Evolutionary conservation across 2,113 vertebrate genomes (phyloP).

Genomic region (Heterotilapia buettikoferi): DNA sequence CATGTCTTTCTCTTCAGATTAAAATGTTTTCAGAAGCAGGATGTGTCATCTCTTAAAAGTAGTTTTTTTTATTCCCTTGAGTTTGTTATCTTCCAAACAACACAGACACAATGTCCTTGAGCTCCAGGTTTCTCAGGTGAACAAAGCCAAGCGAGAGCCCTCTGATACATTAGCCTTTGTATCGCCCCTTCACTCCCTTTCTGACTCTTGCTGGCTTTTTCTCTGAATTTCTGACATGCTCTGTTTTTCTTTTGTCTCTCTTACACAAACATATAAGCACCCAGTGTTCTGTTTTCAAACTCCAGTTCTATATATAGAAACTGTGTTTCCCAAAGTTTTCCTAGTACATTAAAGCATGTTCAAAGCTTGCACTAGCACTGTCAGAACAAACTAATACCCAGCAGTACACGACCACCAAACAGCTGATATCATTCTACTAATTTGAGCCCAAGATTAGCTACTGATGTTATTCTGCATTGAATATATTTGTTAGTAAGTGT

Average conservation of each 20-base stretch:
- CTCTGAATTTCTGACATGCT: background rate
- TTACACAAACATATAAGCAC: background rate
- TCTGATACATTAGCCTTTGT: slow-evolving; percentile 43
- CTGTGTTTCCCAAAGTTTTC: slow-evolving; percentile 2
- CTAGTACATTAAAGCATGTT: background rate
- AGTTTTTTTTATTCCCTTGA: background rate
- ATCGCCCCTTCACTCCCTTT: background rate
- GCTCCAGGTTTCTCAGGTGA: slow-evolving; percentile 31
- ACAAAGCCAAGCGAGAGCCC: slow-evolving; percentile 19
- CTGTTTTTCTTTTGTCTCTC: background rate
- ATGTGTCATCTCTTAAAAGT: slow-evolving; percentile 24
- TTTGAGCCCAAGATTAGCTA: background rate
- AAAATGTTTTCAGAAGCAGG: background rate
- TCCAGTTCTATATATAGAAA: slow-evolving; percentile 23
- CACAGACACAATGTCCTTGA: slow-evolving; percentile 40
- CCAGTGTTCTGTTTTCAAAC: background rate
- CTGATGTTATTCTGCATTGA: background rate
- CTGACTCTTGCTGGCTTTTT: background rate
- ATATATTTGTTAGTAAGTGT: background rate
- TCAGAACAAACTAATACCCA: background rate
- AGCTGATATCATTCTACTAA: background rate
- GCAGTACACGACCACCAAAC: background rate
- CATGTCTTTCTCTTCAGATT: slow-evolving; percentile 4
- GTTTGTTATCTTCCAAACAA: slow-evolving; percentile 26
- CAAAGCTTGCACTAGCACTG: background rate